A percentile compares a stretch with the other conserved stretches of the same genome.
phyloP scores from a whole-genome alignment of 2,888 invertebrate genomes.

The Halictus ligatus region DNA sequence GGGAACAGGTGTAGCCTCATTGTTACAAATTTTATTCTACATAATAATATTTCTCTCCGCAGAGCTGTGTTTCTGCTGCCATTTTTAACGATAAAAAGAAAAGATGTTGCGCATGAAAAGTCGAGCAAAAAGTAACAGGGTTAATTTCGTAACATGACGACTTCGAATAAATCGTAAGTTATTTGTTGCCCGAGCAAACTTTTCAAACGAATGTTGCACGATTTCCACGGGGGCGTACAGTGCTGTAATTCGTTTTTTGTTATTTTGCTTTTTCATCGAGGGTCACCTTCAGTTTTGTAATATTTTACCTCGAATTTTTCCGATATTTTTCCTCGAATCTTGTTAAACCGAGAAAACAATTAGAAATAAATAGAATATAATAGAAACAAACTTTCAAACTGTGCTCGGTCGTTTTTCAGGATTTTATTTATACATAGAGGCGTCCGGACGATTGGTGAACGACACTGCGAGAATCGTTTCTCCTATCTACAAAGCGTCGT shows the following conservation, averaged over 20 bases:
- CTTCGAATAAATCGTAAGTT: too few species aligned
- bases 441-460: slow-evolving; percentile 87
- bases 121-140: neutral
- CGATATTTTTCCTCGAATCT: too few species aligned
- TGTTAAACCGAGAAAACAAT: neutral
- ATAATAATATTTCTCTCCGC: neutral
- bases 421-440: slow-evolving; percentile 93
- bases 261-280: too few species aligned
- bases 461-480: slow-evolving; percentile 91
- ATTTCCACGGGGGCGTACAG: too few species aligned
- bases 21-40: neutral
- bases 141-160: too few species aligned
- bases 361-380: neutral
- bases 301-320: too few species aligned
- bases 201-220: too few species aligned
- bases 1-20: neutral
- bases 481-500: slow-evolving; percentile 87
- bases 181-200: too few species aligned
- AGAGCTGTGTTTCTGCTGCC: neutral
- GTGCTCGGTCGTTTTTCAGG: slow-evolving; percentile 85
- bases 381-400: neutral
- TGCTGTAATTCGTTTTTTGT: too few species aligned
- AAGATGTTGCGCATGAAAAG: neutral
- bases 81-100: neutral
- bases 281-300: too few species aligned